Evolutionary conservation across 2,113 vertebrate species (phyloP).

Genomic region (Xenopus borealis): DNA sequence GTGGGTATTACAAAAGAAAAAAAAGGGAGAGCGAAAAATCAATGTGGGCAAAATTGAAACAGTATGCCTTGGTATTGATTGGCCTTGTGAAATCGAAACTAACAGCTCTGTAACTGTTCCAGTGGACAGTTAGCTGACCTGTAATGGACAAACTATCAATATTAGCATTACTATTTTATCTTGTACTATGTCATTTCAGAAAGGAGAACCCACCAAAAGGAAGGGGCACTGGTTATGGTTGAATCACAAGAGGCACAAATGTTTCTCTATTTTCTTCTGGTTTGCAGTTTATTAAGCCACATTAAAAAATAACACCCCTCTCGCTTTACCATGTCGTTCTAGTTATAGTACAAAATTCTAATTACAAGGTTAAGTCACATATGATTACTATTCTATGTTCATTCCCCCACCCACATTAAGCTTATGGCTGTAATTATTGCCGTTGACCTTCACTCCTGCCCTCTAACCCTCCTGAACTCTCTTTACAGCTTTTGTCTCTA

Average conservation of each 20-base stretch:
- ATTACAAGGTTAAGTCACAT: slow-evolving; percentile 13
- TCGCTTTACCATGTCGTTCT: slow-evolving; percentile 38
- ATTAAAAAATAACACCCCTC: neutral
- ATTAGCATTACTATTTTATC: slow-evolving; percentile 99
- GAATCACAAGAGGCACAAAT: slow-evolving; percentile 59
- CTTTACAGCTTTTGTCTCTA: neutral
- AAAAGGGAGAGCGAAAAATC: slow-evolving; percentile 78
- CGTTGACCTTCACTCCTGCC: slow-evolving; percentile 21
- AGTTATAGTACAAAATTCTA: no score
- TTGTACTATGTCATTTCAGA: slow-evolving; percentile 88
- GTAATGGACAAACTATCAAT: slow-evolving; percentile 99
- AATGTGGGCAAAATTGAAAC: slow-evolving; percentile 99
- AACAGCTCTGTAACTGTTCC: slow-evolving; percentile 99
- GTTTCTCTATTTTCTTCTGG: slow-evolving; percentile 49
- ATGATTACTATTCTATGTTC: neutral
- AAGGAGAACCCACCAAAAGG: slow-evolving; percentile 56
- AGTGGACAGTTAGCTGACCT: slow-evolving; percentile 98
- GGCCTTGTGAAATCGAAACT: slow-evolving; percentile 96
- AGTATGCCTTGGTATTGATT: slow-evolving; percentile 97
- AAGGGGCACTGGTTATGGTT: slow-evolving; percentile 60
- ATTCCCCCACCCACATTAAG: neutral
- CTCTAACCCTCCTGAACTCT: neutral
- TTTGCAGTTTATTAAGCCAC: neutral
- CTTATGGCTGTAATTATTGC: slow-evolving; percentile 17
- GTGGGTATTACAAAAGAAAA: slow-evolving; percentile 86